These are phyloP conservation scores for Ciconia maguari DNA, from an alignment of 2,113 vertebrate genomes.

Conservation along the genomic window DNA sequence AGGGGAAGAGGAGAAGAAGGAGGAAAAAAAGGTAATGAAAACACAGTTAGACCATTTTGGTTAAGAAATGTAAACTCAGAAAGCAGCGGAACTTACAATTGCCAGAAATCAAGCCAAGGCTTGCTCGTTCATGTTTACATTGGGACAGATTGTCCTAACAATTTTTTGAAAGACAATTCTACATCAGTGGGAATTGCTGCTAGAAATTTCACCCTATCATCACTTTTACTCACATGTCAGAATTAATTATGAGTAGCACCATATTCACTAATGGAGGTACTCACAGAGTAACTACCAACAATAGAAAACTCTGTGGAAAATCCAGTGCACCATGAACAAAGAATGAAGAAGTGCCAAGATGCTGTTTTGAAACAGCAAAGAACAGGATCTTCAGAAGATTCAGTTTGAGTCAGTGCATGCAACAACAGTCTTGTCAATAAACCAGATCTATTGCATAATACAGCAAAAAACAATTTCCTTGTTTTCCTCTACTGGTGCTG, in stretches of 20 bases:
- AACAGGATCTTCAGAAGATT: slow-evolving; percentile 31
- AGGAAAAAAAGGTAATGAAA: neutral
- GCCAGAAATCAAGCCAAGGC: neutral
- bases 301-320: neutral
- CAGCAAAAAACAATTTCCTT: slow-evolving; percentile 45
- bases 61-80: neutral
- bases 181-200: neutral
- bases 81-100: neutral
- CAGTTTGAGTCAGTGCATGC: slow-evolving; percentile 25
- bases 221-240: neutral
- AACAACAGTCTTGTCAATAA: slow-evolving; percentile 45
- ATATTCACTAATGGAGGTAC: neutral
- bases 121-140: neutral
- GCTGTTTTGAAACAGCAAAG: slow-evolving; percentile 22
- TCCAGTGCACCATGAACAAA: neutral
- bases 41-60: neutral
- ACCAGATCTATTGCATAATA: slow-evolving; percentile 58
- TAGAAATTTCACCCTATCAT: neutral
- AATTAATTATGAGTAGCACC: neutral
- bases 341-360: slow-evolving; percentile 43
- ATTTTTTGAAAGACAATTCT: neutral
- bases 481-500: slow-evolving; percentile 44
- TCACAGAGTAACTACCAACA: neutral
- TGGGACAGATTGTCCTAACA: neutral
- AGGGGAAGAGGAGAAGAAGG: neutral